phyloP scores from a whole-genome alignment of 1,140 invertebrate genomes.

The Drosophila mauritiana region DNA sequence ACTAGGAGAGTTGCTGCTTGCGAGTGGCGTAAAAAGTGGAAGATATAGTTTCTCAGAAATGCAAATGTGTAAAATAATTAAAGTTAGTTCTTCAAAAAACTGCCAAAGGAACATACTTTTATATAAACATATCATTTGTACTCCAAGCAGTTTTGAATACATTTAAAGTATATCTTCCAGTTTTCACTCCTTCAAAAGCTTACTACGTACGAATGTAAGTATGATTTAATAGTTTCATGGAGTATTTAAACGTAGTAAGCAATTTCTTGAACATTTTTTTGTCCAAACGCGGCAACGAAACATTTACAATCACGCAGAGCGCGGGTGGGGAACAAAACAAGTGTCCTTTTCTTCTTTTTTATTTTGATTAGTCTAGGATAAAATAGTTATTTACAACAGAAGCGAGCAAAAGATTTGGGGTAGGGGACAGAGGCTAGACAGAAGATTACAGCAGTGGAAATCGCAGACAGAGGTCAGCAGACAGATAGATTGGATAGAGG shows the following conservation, averaged over 20 bases:
- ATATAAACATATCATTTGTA: too few relatives aligned
- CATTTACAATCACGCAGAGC: constrained; percentile 35
- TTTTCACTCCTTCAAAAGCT: not conserved
- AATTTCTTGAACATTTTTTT: not conserved
- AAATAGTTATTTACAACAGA: constrained; percentile 59
- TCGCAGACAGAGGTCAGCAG: constrained; percentile 57
- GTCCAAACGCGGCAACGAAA: constrained; percentile 23
- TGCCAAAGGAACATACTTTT: too few relatives aligned
- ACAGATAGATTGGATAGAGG: constrained; percentile 46
- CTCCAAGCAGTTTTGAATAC: not conserved
- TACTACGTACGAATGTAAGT: not conserved
- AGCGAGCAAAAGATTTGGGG: constrained; percentile 48
- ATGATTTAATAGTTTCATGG: not conserved
- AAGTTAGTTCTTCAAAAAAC: too few relatives aligned
- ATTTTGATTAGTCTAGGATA: constrained; percentile 3
- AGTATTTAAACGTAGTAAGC: not conserved
- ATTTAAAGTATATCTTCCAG: not conserved
- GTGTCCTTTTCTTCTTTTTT: constrained; percentile 23
- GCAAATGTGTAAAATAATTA: not conserved
- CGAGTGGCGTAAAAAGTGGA: not conserved
- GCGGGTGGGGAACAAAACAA: constrained; percentile 23
- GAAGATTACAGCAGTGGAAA: constrained; percentile 68
- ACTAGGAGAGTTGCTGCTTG: not conserved
- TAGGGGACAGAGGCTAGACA: constrained; percentile 60
- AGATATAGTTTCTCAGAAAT: not conserved